Percentiles rank a stretch among this genome's conserved stretches.
Evolutionary conservation across 2,113 vertebrate species (phyloP).

Genomic region (Oryzias woworae): DNA sequence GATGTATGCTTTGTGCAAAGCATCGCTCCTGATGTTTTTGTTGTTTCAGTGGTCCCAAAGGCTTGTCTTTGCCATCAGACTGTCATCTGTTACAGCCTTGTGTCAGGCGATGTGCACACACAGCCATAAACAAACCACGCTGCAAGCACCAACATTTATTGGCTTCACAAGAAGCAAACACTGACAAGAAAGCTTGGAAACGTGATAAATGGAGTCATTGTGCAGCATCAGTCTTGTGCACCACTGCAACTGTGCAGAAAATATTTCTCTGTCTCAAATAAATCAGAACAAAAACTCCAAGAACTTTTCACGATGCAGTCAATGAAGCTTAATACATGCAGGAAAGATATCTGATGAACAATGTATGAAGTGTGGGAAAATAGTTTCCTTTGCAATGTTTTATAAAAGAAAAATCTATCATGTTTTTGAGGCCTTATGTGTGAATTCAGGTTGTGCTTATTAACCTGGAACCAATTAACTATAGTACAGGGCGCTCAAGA

Average conservation of each 20-base stretch:
- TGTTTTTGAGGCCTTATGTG: too few relatives aligned
- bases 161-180: constrained; percentile 1
- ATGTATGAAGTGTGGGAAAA: too few relatives aligned
- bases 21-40: not conserved
- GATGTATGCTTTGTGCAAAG: not conserved
- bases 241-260: not conserved
- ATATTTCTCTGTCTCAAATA: not conserved
- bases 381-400: too few relatives aligned
- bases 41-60: constrained; percentile 47
- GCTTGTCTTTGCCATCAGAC: constrained; percentile 19
- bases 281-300: constrained; percentile 3
- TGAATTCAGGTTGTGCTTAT: too few relatives aligned
- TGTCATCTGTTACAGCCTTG: constrained; percentile 1
- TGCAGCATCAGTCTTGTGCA: not conserved
- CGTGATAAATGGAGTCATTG: constrained; percentile 7
- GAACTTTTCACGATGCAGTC: not conserved
- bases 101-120: not conserved
- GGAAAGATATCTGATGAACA: not conserved
- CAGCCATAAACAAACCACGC: not conserved
- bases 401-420: too few relatives aligned
- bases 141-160: not conserved
- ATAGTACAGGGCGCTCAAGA: too few relatives aligned
- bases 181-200: not conserved
- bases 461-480: too few relatives aligned
- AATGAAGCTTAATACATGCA: constrained; percentile 1